Base-by-base conservation (phyloP, 2,113 vertebrate species). In the Hemiprocne comata region DNA sequence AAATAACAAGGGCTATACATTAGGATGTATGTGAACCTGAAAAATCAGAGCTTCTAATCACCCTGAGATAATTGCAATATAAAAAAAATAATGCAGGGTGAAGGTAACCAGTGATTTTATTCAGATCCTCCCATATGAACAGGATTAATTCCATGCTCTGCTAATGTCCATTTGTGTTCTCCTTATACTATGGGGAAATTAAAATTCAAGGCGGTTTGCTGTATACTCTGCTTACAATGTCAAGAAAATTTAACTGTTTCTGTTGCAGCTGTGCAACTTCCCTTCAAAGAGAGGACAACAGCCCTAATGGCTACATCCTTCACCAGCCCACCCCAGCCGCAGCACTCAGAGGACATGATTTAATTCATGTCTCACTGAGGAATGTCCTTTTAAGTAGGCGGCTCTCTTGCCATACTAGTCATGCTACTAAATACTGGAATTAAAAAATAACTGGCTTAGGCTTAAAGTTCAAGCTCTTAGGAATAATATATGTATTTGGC, bases 61-160 rank as follows among this genome's bases (percentile, higher is more conserved):
- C 33, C 60, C 44, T 44, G 61, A 50, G 69, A 70, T 78, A 94
- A 96, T 15, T 87, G 88, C 64, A 92, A 38, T 76, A 38, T 7
- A 61, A 67, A 60, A 93, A n/a, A 73, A 57, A 44, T 7, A 73
- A 33, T 11, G n/a, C 28, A 74, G 61, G 17, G 57, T 64, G 54
- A 79, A 93, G 33, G 93, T 70, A 93, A 69, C 34, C 74, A 60
- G 19, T 23, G 42, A 44, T 72, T 94, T 91, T 33, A 85, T 89
- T 95, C 60, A 96, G 87, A 88, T 88, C 44, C 66, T 96, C 75
- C 50, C 50, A 54, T 38, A 53, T 12, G 40, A 90, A 73, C 11
- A 60, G 46, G 33, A 87, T 76, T 89, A 65, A 79, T 90, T 95
- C 80, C 55, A 50, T 21, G 33, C 21, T 78, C 72, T 92, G 78